Conservation (phyloP, 2,888 invertebrate genomes). For the Torymus aiolomorphi region DNA sequence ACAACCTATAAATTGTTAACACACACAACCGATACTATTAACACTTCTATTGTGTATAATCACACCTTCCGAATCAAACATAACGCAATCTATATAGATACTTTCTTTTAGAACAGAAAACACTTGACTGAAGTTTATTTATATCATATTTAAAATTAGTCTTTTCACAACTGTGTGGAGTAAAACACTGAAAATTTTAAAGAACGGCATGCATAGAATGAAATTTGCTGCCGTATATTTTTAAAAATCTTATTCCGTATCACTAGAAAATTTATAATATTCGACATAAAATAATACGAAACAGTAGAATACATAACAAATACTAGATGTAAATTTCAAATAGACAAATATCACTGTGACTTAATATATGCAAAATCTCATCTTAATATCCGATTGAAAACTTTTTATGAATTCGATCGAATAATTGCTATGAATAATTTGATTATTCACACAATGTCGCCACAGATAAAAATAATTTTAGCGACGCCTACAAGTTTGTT, state of each 20-base stretch:
- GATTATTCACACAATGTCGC: slow-evolving; percentile 39
- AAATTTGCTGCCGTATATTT: too few relatives aligned
- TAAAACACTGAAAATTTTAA: background rate
- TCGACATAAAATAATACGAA: too few relatives aligned
- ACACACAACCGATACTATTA: too few relatives aligned
- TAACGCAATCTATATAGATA: slow-evolving; percentile 19
- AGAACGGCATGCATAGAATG: background rate
- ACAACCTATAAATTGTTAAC: too few relatives aligned
- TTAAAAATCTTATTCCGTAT: too few relatives aligned
- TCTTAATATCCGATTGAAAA: too few relatives aligned
- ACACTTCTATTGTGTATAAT: too few relatives aligned
- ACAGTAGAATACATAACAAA: too few relatives aligned
- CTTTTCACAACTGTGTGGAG: background rate
- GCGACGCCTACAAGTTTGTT: slow-evolving; percentile 23
- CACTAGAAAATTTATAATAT: too few relatives aligned
- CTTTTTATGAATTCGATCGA: slow-evolving; percentile 1
- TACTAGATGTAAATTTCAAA: too few relatives aligned
- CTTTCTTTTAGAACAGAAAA: slow-evolving; percentile 16
- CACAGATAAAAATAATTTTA: slow-evolving; percentile 41
- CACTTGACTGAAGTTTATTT: slow-evolving; percentile 22
- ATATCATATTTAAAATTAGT: slow-evolving; percentile 36
- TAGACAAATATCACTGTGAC: too few relatives aligned
- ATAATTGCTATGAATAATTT: slow-evolving; percentile 23
- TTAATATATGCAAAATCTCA: too few relatives aligned
- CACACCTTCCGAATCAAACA: background rate